phyloP scores from a whole-genome alignment of 2,113 vertebrate species.

The Antidorcas marsupialis region DNA sequence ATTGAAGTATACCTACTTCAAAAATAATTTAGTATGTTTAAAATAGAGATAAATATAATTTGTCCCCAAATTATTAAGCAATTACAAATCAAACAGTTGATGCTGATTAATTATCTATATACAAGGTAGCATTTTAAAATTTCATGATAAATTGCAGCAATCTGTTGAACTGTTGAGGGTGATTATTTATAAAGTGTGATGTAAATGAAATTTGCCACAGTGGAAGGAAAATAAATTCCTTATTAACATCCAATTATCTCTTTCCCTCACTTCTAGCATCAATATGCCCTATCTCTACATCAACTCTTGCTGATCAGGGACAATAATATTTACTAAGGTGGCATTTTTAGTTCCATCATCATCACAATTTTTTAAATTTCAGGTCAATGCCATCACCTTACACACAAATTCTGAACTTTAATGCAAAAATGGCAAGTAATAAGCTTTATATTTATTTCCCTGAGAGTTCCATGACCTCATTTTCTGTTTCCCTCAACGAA shows the following conservation, averaged over 20 bases:
- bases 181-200: conserved; percentile 60
- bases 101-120: conserved; percentile 45
- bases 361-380: background rate
- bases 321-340: background rate
- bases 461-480: background rate
- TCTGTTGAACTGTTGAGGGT: conserved; percentile 19
- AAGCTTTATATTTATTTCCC: background rate
- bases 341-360: background rate
- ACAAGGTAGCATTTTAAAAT: conserved; percentile 22
- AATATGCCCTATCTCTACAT: background rate
- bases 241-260: conserved; percentile 52
- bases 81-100: conserved; percentile 39
- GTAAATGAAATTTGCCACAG: conserved; percentile 41
- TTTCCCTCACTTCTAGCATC: background rate
- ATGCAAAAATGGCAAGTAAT: background rate
- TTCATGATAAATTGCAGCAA: conserved; percentile 20
- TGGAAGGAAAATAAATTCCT: conserved; percentile 35
- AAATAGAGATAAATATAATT: conserved; percentile 31
- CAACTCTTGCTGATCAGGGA: background rate
- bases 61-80: conserved; percentile 46
- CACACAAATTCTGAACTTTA: background rate
- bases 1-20: background rate
- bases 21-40: conserved; percentile 48
- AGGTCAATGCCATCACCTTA: background rate
- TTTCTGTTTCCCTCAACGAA: background rate